A percentile compares a stretch with the other conserved stretches of the same genome.
Evolutionary conservation across 2,113 vertebrate genomes (phyloP).

Genomic region (Silurus asotus): DNA sequence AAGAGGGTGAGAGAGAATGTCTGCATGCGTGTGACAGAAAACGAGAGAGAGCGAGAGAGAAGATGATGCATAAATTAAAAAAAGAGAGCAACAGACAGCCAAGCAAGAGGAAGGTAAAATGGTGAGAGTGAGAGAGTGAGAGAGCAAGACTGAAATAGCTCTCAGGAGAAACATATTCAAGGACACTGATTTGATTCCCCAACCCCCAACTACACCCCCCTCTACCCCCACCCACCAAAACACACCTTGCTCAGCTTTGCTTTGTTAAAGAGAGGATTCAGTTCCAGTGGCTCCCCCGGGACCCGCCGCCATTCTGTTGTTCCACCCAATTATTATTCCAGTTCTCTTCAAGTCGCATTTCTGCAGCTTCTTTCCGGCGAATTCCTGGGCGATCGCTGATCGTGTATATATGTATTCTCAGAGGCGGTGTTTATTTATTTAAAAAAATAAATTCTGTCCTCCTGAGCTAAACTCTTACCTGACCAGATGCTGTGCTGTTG

Average conservation of each 20-base stretch:
- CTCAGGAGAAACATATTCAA: slow-evolving; percentile 53
- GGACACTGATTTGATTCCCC: slow-evolving; percentile 54
- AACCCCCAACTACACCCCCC: neutral
- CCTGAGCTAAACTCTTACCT: slow-evolving; percentile 38
- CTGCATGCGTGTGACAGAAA: slow-evolving; percentile 37
- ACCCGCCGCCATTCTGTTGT: slow-evolving; percentile 29
- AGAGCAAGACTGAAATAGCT: slow-evolving; percentile 31
- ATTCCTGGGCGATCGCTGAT: slow-evolving; percentile 30
- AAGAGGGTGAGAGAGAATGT: slow-evolving; percentile 35
- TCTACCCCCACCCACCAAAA: neutral
- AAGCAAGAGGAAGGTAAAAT: slow-evolving; percentile 21
- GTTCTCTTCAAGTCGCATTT: slow-evolving; percentile 41
- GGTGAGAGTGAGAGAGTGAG: slow-evolving; percentile 3
- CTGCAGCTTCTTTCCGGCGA: slow-evolving; percentile 33
- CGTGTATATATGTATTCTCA: slow-evolving; percentile 10
- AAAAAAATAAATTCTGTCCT: no score
- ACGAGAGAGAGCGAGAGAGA: slow-evolving; percentile 27
- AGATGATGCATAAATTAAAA: slow-evolving; percentile 18
- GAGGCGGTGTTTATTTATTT: neutral
- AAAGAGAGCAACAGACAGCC: neutral
- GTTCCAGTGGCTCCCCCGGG: slow-evolving; percentile 40
- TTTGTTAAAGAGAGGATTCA: slow-evolving; percentile 53
- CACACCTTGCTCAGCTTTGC: slow-evolving; percentile 39
- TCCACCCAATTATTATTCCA: slow-evolving; percentile 50
- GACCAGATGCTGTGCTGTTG: slow-evolving; percentile 24